Base-by-base conservation (phyloP, 2,888 invertebrate genomes). In the Drosophila basisetae region DNA sequence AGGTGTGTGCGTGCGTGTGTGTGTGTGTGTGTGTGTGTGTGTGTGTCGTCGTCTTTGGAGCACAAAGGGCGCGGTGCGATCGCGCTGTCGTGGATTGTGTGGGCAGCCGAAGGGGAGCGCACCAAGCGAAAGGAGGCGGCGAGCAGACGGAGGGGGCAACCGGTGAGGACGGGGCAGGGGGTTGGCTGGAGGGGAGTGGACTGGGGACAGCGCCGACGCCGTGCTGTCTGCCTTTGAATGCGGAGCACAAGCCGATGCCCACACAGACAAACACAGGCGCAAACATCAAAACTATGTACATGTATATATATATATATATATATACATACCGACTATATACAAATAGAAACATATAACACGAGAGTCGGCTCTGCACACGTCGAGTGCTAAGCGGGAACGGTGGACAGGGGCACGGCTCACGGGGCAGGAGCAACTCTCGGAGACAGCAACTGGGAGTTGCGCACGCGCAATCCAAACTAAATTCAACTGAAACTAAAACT, bases 191-290 rank as follows among this genome's bases (percentile, higher is more conserved):
- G 67, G 59, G 65, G 56, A 52, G 61, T 65, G 59, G 53, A 35
- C 56, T 70, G 64, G 67, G 58, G 64, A 54, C 78, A 68, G 61
- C 76, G 75, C 70, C 79, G 83, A 88, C 87, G 87, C 87, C 87
- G 87, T 78, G 83, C 87, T 87, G 87, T 87, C 87, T 87, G 90
- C 91, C 85, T 87, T 84, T 83, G 72, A 88, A 91, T 82, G 73
- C 76, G 70, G 78, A 83, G 81, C 77, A 80, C 65, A 74, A 89
- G 80, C 82, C 87, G 65, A 71, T 84, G 80, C 82, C 84, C 87
- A 86, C 84, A 77, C 84, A 76, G 43, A 64, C 62, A 72, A 53
- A 69, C 31, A 55, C 62, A 67, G 30, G 30, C 52, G 56, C 52
- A 66, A 30, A 60, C 47, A 71, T 52, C 31, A 25, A 41, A 49